A percentile compares a stretch with the other conserved stretches of the same genome.
Evolutionary conservation across 1,140 invertebrate genomes (phyloP).

Genomic region (Pachyrhynchus sulphureomaculatus): DNA sequence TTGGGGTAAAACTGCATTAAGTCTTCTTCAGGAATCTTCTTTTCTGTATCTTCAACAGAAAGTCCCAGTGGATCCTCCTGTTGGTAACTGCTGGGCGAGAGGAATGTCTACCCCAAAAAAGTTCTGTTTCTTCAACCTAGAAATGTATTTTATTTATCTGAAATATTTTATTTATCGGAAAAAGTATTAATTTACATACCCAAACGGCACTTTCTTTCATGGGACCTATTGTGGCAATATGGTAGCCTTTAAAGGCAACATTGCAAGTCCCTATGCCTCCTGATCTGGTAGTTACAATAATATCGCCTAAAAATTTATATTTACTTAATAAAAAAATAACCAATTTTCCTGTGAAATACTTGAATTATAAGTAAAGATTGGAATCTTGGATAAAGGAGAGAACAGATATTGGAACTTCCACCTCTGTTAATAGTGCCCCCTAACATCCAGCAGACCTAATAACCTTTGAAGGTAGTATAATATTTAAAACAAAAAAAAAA

Average conservation of each 20-base stretch:
- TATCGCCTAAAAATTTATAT: slow-evolving; percentile 64
- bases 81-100: slow-evolving; percentile 80
- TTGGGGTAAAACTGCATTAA: slow-evolving; percentile 88
- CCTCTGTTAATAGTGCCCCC: too few species aligned
- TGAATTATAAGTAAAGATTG: too few species aligned
- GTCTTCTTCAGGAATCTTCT: slow-evolving; percentile 88
- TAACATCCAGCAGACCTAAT: too few species aligned
- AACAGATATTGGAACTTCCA: too few species aligned
- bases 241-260: slow-evolving; percentile 82
- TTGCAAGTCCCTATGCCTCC: slow-evolving; percentile 93
- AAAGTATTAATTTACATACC: slow-evolving; percentile 55
- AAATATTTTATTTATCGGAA: too few species aligned
- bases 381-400: too few species aligned
- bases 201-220: slow-evolving; percentile 97
- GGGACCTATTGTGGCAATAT: slow-evolving; percentile 78
- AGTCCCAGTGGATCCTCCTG: slow-evolving; percentile 93
- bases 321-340: neutral
- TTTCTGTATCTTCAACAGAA: slow-evolving; percentile 90
- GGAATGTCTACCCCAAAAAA: slow-evolving; percentile 79
- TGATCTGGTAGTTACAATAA: slow-evolving; percentile 87
- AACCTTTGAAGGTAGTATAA: too few species aligned
- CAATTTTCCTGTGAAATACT: too few species aligned
- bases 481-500: too few species aligned
- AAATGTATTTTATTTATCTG: too few species aligned
- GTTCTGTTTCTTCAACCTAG: slow-evolving; percentile 79